phyloP scores from a whole-genome alignment of 2,888 invertebrate species.

The Polia nebulosa region DNA sequence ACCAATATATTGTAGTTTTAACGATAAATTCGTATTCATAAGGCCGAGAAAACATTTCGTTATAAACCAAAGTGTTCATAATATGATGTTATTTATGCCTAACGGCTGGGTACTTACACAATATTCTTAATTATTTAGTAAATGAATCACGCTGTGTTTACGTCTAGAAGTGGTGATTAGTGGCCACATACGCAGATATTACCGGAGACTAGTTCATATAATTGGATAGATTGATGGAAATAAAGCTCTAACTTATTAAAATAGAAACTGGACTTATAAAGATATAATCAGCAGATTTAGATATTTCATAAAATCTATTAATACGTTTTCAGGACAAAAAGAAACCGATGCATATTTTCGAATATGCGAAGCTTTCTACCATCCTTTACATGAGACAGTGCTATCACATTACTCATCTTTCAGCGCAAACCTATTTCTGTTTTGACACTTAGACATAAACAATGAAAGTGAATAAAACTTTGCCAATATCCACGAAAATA shows the following conservation, averaged over 20 bases:
- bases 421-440: conserved; percentile 43
- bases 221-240: conserved; percentile 13
- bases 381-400: conserved; percentile 23
- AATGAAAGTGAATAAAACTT: conserved; percentile 61
- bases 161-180: conserved; percentile 27
- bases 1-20: too few relatives aligned
- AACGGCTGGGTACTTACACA: too few relatives aligned
- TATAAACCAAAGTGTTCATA: too few relatives aligned
- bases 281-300: too few relatives aligned
- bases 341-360: conserved; percentile 1
- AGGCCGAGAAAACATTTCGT: too few relatives aligned
- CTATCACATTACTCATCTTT: conserved; percentile 37
- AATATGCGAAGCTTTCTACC: neutral
- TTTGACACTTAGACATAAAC: conserved; percentile 58
- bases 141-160: conserved; percentile 9
- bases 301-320: too few relatives aligned
- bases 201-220: conserved; percentile 10
- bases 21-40: too few relatives aligned
- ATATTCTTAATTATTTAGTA: conserved; percentile 7
- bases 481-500: conserved; percentile 50
- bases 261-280: too few relatives aligned
- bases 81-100: too few relatives aligned
- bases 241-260: neutral
- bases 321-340: neutral
- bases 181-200: conserved; percentile 6